Evolutionary conservation across 2,888 invertebrate species (phyloP).

Genomic region (Malacosoma neustria): DNA sequence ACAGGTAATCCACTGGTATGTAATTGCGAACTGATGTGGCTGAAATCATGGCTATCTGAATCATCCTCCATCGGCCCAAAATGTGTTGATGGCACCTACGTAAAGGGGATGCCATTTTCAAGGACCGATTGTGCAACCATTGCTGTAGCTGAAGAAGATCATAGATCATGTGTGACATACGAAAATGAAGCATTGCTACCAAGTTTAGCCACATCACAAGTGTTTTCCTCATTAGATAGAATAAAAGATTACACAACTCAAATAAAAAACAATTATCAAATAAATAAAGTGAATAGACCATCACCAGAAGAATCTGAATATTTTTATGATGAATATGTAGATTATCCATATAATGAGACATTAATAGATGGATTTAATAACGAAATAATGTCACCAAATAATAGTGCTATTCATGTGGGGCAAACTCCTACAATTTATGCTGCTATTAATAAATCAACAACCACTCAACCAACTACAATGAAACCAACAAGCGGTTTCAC

Average conservation of each 20-base stretch:
- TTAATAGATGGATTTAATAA: constrained; percentile 47
- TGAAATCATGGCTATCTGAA: constrained; percentile 87
- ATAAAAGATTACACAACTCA: constrained; percentile 60
- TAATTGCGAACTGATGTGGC: constrained; percentile 88
- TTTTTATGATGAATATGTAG: constrained; percentile 88
- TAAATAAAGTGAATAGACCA: constrained; percentile 73
- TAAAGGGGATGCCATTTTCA: constrained; percentile 83
- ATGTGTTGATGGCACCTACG: constrained; percentile 84
- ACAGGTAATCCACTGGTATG: constrained; percentile 91
- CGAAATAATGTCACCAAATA: constrained; percentile 37
- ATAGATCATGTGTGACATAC: constrained; percentile 77
- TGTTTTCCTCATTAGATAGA: constrained; percentile 75
- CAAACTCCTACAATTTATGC: constrained; percentile 73
- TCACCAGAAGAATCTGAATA: constrained; percentile 86
- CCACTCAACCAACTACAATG: constrained; percentile 30
- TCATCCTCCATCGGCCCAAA: constrained; percentile 83
- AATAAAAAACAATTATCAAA: constrained; percentile 53
- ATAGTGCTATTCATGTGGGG: constrained; percentile 58
- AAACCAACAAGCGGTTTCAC: constrained; percentile 80
- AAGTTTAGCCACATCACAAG: constrained; percentile 73
- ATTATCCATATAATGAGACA: constrained; percentile 81
- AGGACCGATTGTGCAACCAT: constrained; percentile 78
- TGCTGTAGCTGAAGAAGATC: constrained; percentile 63
- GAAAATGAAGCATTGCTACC: constrained; percentile 79
- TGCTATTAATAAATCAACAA: constrained; percentile 40